Evolutionary conservation across 2,888 invertebrate species (phyloP).

Genomic region (Hydrotaea diabolus): DNA sequence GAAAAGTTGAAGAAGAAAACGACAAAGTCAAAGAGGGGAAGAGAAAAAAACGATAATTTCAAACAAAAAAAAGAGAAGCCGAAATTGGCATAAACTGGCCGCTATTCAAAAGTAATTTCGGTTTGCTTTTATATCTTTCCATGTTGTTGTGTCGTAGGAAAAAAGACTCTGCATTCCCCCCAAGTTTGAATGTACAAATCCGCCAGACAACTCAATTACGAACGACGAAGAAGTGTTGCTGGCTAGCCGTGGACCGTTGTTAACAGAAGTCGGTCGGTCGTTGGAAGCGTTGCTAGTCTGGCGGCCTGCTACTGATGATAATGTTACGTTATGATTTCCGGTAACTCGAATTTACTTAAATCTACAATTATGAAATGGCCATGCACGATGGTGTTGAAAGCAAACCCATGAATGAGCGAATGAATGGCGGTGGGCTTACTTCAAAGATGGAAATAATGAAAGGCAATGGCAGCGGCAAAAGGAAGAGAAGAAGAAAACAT

Average conservation of each 20-base stretch:
- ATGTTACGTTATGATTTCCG: slow-evolving; percentile 69
- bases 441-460: slow-evolving; percentile 14
- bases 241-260: background rate
- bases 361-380: slow-evolving; percentile 74
- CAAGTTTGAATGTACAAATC: slow-evolving; percentile 3
- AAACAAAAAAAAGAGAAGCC: slow-evolving; percentile 18
- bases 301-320: slow-evolving; percentile 61
- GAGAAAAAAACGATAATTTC: background rate
- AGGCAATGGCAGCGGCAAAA: background rate
- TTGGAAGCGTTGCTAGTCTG: slow-evolving; percentile 63
- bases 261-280: no score
- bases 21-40: background rate
- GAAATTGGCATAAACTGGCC: slow-evolving; percentile 36
- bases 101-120: slow-evolving; percentile 34
- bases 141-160: background rate
- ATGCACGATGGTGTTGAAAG: background rate
- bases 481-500: background rate
- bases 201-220: slow-evolving; percentile 23
- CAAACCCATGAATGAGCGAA: background rate
- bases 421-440: background rate
- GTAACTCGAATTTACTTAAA: slow-evolving; percentile 52
- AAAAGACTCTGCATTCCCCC: slow-evolving; percentile 18
- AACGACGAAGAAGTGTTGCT: background rate
- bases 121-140: background rate
- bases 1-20: background rate